Evolutionary conservation across 2,888 invertebrate genomes (phyloP).

Genomic region (Norana najaformis): DNA sequence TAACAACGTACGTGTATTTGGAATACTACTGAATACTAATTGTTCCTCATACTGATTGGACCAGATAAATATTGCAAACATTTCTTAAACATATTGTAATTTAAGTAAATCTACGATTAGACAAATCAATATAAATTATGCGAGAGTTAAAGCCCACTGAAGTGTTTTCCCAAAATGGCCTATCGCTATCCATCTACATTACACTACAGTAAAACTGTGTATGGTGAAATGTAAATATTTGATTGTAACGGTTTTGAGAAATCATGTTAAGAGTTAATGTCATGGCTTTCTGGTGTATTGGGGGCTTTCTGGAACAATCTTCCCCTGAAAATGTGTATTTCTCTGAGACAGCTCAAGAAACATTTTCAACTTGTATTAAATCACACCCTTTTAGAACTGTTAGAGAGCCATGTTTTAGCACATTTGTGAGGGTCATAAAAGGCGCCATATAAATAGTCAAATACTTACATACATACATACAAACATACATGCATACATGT

Average conservation of each 20-base stretch:
- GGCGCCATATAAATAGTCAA: too few relatives aligned
- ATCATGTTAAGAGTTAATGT: not conserved
- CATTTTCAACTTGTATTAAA: too few relatives aligned
- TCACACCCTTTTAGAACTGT: too few relatives aligned
- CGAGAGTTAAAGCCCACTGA: not conserved
- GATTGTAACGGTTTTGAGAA: not conserved
- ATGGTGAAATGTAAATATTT: not conserved
- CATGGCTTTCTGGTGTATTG: too few relatives aligned
- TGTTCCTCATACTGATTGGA: not conserved
- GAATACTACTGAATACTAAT: not conserved
- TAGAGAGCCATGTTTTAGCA: not conserved
- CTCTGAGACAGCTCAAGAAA: too few relatives aligned
- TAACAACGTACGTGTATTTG: slow-evolving; percentile 13
- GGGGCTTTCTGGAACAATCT: too few relatives aligned
- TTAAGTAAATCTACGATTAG: not conserved
- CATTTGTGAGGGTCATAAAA: not conserved
- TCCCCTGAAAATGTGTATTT: too few relatives aligned
- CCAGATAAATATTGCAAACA: not conserved
- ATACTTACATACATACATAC: too few relatives aligned
- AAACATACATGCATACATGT: too few relatives aligned
- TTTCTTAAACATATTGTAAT: not conserved
- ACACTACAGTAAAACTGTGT: not conserved
- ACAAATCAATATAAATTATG: not conserved
- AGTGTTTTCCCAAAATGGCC: not conserved
- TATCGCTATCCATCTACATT: not conserved